Base-by-base conservation (phyloP, 2,113 vertebrate genomes). In the Gobiocypris rarus region DNA sequence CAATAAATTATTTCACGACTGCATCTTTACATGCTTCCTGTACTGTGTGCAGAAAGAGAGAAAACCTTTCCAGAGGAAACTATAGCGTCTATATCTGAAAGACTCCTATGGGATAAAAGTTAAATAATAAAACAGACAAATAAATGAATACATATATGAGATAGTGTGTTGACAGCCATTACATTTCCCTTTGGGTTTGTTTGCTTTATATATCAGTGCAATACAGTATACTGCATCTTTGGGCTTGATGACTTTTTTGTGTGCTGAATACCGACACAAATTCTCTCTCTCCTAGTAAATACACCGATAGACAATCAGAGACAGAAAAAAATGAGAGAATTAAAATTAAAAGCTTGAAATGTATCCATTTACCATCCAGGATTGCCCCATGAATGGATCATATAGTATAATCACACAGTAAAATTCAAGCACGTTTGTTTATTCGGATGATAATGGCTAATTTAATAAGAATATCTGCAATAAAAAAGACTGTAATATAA, bases 1-100 rank as follows among this genome's bases (percentile, higher is more conserved):
- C 93, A 90, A 93, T 93, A 90, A 71, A 92, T 92, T 74, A 91
- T 93, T 89, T 90, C 84, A 90, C 85, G 85, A 87, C 70, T 83
- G 13, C 83, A 84, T 81, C 83, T 84, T 78, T 70, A 73, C 19
- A 75, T 85, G 34, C 80, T 78, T 86, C 85, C 73, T 82, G 76
- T 75, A 65, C 78, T 69, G 17, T 80, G 82, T 84, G 80, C 26
- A 54, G 54, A 67, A 78, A 79, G 58, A 28, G 13, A 74, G 71
- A 89, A 85, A 73, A 89, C 86, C 24, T 85, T 79, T 87, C 74
- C 48, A 59, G 38, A 26, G 83, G 26, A 50, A 9, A 75, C 82
- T 70, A 81, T 87, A 75, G 34, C 14, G 15, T 58, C 9, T 76
- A 70, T 13, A 34, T 75, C 13, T 54, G 41, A 52, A 22, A 56